These are phyloP conservation scores for Eubucco bourcierii DNA, from an alignment of 2,113 vertebrate species.

Conservation along the genomic window DNA sequence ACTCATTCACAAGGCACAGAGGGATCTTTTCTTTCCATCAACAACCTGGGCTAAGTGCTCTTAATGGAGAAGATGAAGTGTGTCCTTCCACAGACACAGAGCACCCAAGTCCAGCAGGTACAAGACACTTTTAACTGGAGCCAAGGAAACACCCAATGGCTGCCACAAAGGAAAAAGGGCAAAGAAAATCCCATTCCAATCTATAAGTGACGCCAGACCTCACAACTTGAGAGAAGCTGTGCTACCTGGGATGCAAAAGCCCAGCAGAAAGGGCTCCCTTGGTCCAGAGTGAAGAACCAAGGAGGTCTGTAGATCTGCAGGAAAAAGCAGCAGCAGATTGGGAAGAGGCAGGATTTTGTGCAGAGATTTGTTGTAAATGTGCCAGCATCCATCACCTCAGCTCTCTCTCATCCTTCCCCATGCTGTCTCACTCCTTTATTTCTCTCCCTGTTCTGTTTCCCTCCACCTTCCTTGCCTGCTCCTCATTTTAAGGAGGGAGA, in stretches of 20 bases:
- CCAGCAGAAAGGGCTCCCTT: conserved; percentile 50
- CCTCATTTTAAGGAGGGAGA: neutral
- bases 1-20: neutral
- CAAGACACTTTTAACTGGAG: neutral
- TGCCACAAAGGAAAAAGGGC: neutral
- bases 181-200: neutral
- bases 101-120: neutral
- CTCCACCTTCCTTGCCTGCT: neutral
- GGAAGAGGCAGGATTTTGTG: conserved; percentile 27
- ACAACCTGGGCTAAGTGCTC: neutral
- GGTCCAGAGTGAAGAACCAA: neutral
- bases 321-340: neutral
- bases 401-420: rapidly evolving
- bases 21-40: neutral
- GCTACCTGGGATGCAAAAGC: conserved; percentile 30
- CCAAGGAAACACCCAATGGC: neutral
- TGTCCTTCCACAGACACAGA: neutral
- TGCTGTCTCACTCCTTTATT: neutral
- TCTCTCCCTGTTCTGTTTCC: neutral
- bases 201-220: conserved; percentile 18
- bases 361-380: conserved; percentile 5
- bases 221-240: neutral
- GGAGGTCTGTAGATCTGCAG: conserved; percentile 11
- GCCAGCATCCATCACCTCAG: neutral
- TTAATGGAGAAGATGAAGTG: neutral